phyloP scores from a whole-genome alignment of 1,140 invertebrate genomes.

The Brachionus manjavacas region DNA sequence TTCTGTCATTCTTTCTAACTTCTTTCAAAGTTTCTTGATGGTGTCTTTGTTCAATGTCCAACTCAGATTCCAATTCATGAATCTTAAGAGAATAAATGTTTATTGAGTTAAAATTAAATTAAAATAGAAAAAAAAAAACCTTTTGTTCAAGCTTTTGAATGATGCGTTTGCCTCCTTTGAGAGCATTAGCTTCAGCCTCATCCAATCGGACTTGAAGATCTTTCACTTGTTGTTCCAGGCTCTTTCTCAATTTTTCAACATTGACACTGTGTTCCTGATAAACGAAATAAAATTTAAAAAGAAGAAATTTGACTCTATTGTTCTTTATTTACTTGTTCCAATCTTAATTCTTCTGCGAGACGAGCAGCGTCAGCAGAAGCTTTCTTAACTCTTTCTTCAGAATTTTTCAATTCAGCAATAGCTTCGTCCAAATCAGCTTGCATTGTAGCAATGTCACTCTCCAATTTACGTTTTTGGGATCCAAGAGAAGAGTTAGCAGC shows the following conservation, averaged over 20 bases:
- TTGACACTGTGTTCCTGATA: conserved; percentile 84
- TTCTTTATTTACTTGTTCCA: conserved; percentile 81
- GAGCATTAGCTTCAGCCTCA: conserved; percentile 88
- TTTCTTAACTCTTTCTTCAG: conserved; percentile 86
- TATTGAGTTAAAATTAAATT: background rate
- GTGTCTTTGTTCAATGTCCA: conserved; percentile 93
- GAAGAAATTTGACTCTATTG: too few species aligned
- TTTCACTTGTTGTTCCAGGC: conserved; percentile 92
- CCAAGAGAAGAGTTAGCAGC: conserved; percentile 84
- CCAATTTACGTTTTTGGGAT: conserved; percentile 94
- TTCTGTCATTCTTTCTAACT: conserved; percentile 72
- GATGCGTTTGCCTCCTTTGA: conserved; percentile 90
- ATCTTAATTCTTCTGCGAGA: conserved; percentile 91
- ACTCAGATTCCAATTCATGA: conserved; percentile 84
- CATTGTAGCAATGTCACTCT: conserved; percentile 89
- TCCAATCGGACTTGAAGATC: conserved; percentile 92
- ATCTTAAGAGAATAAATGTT: conserved; percentile 43
- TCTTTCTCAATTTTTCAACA: conserved; percentile 95
- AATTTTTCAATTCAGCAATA: conserved; percentile 76
- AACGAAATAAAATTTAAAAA: too few species aligned
- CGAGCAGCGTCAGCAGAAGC: conserved; percentile 85
- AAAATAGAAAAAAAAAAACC: too few species aligned
- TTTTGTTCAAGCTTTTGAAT: conserved; percentile 62
- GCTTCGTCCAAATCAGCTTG: conserved; percentile 64
- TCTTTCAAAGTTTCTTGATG: conserved; percentile 69